Evolutionary conservation across 2,888 invertebrate species (phyloP), one percentile per base, ranked within the genome.

Genomic region (Dryocosmus kuriphilus): DNA sequence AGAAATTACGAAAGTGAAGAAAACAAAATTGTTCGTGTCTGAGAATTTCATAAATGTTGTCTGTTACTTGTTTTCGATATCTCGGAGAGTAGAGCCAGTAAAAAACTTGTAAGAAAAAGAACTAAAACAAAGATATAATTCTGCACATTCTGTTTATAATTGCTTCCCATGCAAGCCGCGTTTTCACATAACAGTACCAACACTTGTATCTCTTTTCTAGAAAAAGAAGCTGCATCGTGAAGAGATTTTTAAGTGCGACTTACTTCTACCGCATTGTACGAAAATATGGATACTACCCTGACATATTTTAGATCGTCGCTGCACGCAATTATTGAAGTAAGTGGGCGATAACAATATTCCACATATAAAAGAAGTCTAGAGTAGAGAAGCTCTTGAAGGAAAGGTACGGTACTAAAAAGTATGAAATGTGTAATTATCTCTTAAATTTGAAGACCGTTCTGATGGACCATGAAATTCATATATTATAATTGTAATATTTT

Each of bases 1-100:
- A 38, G 9, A 38, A 38, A 11, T 11, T 8, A 16, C 16, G 3
- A 41, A 16, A 41, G 5, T 41, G 3, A 16, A 16, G 1, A 41
- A 16, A 41, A 41, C 71, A 30, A 67, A 65, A 67, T 75, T 78
- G 55, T 51, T 41, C 16, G 41, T 16, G 16, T 16, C 16, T 41
- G 16, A 14, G 5, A 41, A 16, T 41, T 2, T 41, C 41, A 41
- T 41, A 61, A 60, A 27, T 22, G 7, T 61, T 61, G n/a, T 27
- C 16, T 61, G 11, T 38, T 38, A 11, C 11, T 38, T 38, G 38
- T 9, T 38, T 38, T 38, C 38, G 11, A 38, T 38, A 38, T 38
- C 7, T 38, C 38, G 11, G 2, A 60, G 22, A 60, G 5, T 14
- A 14, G 22, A n/a, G n/a, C n/a, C 2, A 2, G 27, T 61, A 16